Base-by-base conservation (phyloP, 2,797 vertebrate species). In the Anas bahamensis region DNA sequence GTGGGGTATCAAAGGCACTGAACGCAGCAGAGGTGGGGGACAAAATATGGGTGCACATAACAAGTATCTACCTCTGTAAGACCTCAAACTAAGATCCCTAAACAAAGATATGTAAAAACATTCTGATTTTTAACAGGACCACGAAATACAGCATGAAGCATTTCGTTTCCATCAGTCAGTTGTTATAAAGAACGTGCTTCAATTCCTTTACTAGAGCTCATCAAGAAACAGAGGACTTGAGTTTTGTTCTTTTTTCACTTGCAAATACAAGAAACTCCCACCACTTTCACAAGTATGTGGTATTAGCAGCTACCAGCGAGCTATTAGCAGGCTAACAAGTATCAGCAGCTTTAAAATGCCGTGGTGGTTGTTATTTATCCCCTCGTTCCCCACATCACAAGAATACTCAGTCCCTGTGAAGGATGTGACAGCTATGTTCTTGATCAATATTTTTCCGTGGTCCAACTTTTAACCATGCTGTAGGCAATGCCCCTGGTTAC, bases 141-240 rank as follows among this genome's bases (percentile, higher is more conserved):
- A 22, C 35, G 26, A 29, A 72, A 44, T 7, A 69, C n/a, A 46
- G 52, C 85, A 35, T 1, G 33, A 74, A 72, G 59, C 19, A 42
- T 17, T 88, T 66, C 16, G 18, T 41, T 80, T 65, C 35, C 35
- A 35, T 35, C 69, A 59, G 23, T n/a, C 33, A 16, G 39, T 13
- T 41, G 17, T 11, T 64, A 64, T 50, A 68, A 53, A 71, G 72
- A 61, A 69, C 0, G 0, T 1, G 21, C 75, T 73, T 41, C 44
- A 73, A 91, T 55, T 71, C 69, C 81, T 71, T 55, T 65, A 56
- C 26, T 44, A 28, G 83, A 75, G 73, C 70, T 68, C 77, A 37
- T 57, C 48, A 76, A 55, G 68, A 70, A 89, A 83, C 2, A 44
- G 0, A 56, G 65, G 56, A 46, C 18, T n/a, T 23, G 39, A 68